Conservation (phyloP, 2,888 invertebrate genomes). For the Melanophora roralis region DNA sequence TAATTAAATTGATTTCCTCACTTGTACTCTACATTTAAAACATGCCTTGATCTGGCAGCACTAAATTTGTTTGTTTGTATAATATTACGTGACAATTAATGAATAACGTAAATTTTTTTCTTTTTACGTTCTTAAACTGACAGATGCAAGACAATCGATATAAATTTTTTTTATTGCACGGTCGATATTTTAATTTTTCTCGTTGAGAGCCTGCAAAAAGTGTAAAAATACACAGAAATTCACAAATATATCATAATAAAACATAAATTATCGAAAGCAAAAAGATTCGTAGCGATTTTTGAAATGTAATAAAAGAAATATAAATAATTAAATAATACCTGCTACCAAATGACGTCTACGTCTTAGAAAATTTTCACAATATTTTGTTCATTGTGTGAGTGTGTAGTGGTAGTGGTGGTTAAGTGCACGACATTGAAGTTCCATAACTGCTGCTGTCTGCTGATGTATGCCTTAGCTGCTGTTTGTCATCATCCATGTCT, state of each 20-base stretch:
- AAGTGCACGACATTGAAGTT: constrained; percentile 69
- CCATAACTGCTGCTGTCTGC: constrained; percentile 66
- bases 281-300: constrained; percentile 20
- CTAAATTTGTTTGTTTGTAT: not conserved
- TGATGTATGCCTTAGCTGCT: constrained; percentile 39
- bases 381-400: constrained; percentile 54
- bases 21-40: no score
- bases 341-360: constrained; percentile 57
- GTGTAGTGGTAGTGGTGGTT: constrained; percentile 39
- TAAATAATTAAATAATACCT: constrained; percentile 56
- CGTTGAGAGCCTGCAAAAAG: constrained; percentile 63
- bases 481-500: constrained; percentile 33
- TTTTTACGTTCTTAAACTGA: constrained; percentile 57
- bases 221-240: constrained; percentile 55
- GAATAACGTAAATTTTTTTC: constrained; percentile 25
- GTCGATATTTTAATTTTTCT: constrained; percentile 73
- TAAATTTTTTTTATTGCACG: constrained; percentile 66
- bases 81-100: constrained; percentile 32
- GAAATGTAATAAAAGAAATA: constrained; percentile 44
- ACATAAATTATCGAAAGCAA: constrained; percentile 2
- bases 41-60: not conserved
- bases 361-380: constrained; percentile 55
- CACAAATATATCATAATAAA: constrained; percentile 25
- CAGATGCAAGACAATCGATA: constrained; percentile 68
- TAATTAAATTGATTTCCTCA: no score